These are phyloP conservation scores for Tokudaia tokunoshimensis DNA, from an alignment of 2,797 vertebrate genomes.

Conservation along the genomic window DNA sequence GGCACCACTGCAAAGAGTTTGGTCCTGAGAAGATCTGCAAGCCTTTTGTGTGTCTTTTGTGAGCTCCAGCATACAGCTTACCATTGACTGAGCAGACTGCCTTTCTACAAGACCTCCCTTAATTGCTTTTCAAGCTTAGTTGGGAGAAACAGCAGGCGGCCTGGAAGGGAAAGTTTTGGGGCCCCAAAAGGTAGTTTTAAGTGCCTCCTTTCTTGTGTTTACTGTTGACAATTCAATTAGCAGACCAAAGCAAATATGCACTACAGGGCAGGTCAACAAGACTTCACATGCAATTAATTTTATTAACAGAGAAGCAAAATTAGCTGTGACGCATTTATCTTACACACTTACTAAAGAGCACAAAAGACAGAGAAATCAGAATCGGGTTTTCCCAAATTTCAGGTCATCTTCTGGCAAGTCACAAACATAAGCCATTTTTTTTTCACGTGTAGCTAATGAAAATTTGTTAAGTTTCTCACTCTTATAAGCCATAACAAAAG, in stretches of 20 bases:
- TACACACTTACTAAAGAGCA: constrained; percentile 23
- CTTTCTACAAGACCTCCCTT: constrained; percentile 78
- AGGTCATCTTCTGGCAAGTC: constrained; percentile 29
- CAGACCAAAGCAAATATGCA: constrained; percentile 56
- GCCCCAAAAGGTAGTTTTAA: constrained; percentile 65
- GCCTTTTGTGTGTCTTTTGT: constrained; percentile 75
- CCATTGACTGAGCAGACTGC: constrained; percentile 71
- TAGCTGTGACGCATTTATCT: not conserved
- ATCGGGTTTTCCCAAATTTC: constrained; percentile 13
- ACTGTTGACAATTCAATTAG: constrained; percentile 65
- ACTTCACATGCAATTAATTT: constrained; percentile 34
- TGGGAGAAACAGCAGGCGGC: constrained; percentile 77
- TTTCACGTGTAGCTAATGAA: constrained; percentile 4
- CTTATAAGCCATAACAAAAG: constrained; percentile 41
- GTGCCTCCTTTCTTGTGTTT: constrained; percentile 71
- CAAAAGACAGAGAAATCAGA: not conserved
- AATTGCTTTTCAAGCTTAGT: constrained; percentile 76
- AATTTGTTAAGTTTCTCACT: constrained; percentile 52
- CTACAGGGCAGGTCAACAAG: not conserved
- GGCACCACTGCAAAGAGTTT: constrained; percentile 62
- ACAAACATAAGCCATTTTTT: constrained; percentile 36
- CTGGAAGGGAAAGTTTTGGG: constrained; percentile 50
- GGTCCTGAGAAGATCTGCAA: constrained; percentile 73
- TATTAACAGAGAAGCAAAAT: constrained; percentile 52
- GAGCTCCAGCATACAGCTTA: constrained; percentile 69